Conservation (phyloP, 1,140 invertebrate genomes). For the Drosophila nannoptera region DNA sequence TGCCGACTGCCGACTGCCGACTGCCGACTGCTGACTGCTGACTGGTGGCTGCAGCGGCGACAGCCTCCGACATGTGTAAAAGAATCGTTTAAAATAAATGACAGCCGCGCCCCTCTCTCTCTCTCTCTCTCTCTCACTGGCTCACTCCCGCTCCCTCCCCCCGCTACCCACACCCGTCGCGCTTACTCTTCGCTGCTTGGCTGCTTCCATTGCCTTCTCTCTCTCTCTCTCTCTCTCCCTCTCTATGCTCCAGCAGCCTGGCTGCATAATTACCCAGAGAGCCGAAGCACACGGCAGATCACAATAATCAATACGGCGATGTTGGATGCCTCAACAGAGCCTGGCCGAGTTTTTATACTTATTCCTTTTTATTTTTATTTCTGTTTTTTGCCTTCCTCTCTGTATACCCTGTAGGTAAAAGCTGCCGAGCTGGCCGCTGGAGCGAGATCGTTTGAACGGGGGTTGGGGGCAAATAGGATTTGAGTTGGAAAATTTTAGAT, state of each 20-base stretch:
- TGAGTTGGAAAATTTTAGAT: too few species aligned
- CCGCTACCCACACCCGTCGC: too few species aligned
- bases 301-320: slow-evolving; percentile 73
- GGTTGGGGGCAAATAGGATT: too few species aligned
- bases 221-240: neutral
- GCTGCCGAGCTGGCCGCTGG: neutral
- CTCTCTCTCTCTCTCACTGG: neutral
- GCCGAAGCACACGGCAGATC: slow-evolving; percentile 67
- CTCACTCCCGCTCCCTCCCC: neutral
- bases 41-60: slow-evolving; percentile 58
- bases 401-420: slow-evolving; percentile 31
- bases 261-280: slow-evolving; percentile 71
- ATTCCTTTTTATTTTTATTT: slow-evolving; percentile 4
- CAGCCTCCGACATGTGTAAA: slow-evolving; percentile 74
- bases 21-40: slow-evolving; percentile 9
- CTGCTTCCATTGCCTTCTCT: neutral
- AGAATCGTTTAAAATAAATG: slow-evolving; percentile 78
- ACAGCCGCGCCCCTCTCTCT: slow-evolving; percentile 51
- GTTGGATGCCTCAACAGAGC: slow-evolving; percentile 16
- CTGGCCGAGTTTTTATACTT: slow-evolving; percentile 53
- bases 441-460: too few species aligned
- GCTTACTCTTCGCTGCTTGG: too few species aligned
- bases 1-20: slow-evolving; percentile 4
- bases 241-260: slow-evolving; percentile 18
- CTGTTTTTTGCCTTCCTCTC: slow-evolving; percentile 7